Base-by-base conservation (phyloP, 2,888 invertebrate genomes). In the Aphodius sticticus region DNA sequence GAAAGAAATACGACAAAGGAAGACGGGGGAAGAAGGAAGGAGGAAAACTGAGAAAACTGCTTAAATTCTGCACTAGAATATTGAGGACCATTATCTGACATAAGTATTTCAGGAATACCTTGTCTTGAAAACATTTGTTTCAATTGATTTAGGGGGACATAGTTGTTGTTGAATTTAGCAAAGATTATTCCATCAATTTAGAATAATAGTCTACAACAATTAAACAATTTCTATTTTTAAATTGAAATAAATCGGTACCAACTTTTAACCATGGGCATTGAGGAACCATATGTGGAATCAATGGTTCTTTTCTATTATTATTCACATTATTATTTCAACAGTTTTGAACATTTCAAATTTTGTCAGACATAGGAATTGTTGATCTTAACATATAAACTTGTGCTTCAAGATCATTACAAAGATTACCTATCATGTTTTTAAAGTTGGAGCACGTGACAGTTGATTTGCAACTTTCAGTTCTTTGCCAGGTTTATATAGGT, bases 401-500 rank as follows among this genome's bases (percentile, higher is more conserved):
- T 26, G 74, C 77, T 53, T 83, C 81, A 69, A 79, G 76, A 26
- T 81, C 79, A 76, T 80, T 81, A 16, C 80, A 77, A 69, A 53
- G 5, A 26, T 26, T 14, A 14, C n/a, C n/a, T 35, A 1, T 0
- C 5, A 14, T 3, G 26, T 72, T 16, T 26, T 26, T 78, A 77
- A 76, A 76, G 37, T 77, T 53, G 53, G 53, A 14, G 69, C 37
- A 36, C 79, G 69, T 14, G 81, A 81, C 74, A 82, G 37, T 5
- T 76, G 76, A 74, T 80, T 80, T 37, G 80, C 77, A 35, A 78
- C 69, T 15, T 76, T n/a, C 69, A 80, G 76, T 6, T 80, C 36
- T 80, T 36, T 86, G 85, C 16, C 87, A 76, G 16, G 86, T 53
- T 53, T 53, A 53, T 53, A 53, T 3, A 53, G 4, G 1, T 53